These are phyloP conservation scores for Platichthys flesus DNA, from an alignment of 2,113 vertebrate species.

Conservation along the genomic window DNA sequence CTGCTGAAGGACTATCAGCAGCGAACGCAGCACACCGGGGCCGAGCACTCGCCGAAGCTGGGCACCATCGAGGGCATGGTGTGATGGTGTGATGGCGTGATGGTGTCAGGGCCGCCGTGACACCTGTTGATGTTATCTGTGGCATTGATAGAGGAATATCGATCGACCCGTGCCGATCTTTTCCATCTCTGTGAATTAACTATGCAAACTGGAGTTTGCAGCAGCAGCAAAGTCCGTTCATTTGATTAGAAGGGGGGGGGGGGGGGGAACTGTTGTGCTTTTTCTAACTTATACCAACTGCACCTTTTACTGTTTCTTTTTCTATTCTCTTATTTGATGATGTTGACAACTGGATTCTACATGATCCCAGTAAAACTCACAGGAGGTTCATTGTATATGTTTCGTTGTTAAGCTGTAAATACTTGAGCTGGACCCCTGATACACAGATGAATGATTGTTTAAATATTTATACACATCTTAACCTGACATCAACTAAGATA, in stretches of 20 bases:
- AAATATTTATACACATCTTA: constrained; percentile 12
- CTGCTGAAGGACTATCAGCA: constrained; percentile 83
- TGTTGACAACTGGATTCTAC: not conserved
- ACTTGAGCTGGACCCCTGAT: not conserved
- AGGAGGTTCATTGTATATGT: constrained; percentile 16
- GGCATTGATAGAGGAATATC: no score
- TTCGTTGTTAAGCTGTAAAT: constrained; percentile 41
- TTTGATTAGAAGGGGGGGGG: not conserved
- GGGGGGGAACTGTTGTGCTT: no score
- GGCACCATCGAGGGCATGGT: constrained; percentile 84
- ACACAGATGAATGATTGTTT: not conserved
- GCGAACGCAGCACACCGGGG: constrained; percentile 27
- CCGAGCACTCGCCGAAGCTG: constrained; percentile 63
- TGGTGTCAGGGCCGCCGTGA: not conserved
- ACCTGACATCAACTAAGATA: not conserved
- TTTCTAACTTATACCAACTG: no score
- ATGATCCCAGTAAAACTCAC: not conserved
- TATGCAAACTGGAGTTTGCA: not conserved
- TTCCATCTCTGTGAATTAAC: no score
- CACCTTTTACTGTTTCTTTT: not conserved
- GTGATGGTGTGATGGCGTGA: constrained; percentile 76
- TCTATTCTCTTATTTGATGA: not conserved
- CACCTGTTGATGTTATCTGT: not conserved
- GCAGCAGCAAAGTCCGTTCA: no score
- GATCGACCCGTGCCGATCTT: no score